phyloP scores from a whole-genome alignment of 2,797 vertebrate species.

The Parotocinclus haroldoi region DNA sequence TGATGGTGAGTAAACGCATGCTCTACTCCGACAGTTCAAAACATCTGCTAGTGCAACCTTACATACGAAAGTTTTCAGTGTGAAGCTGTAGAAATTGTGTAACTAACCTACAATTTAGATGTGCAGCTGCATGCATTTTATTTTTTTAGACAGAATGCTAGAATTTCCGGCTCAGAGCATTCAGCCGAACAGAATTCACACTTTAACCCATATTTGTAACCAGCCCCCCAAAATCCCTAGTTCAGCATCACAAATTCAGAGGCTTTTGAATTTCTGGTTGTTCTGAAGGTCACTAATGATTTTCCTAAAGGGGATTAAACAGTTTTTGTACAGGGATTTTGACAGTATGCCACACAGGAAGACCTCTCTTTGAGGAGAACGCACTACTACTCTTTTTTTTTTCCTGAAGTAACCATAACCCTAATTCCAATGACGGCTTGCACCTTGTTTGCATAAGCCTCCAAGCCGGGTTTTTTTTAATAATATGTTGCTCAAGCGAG shows the following conservation, averaged over 20 bases:
- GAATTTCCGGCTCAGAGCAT: background rate
- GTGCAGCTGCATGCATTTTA: constrained; percentile 7
- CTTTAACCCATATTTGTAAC: constrained; percentile 1
- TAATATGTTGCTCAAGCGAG: constrained; percentile 60
- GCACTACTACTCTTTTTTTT: constrained; percentile 31
- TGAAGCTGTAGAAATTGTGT: no score
- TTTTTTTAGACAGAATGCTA: background rate
- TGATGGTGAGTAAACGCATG: no score
- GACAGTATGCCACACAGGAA: constrained; percentile 60
- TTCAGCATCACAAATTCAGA: constrained; percentile 24
- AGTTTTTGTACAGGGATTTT: constrained; percentile 52
- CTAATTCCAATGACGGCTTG: constrained; percentile 40
- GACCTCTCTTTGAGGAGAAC: constrained; percentile 54
- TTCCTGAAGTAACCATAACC: constrained; percentile 53
- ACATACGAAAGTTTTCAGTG: no score
- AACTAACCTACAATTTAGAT: background rate
- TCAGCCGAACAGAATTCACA: background rate
- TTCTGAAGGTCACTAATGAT: constrained; percentile 54
- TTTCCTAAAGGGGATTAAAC: constrained; percentile 56
- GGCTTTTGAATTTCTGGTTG: constrained; percentile 44
- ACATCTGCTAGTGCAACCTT: no score
- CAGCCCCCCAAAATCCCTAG: constrained; percentile 30
- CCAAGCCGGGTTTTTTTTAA: constrained; percentile 59
- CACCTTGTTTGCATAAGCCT: constrained; percentile 61
- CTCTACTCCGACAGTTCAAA: no score